A percentile compares a stretch with the other conserved stretches of the same genome.
These are phyloP conservation scores for Danio aesculapii DNA, from an alignment of 2,797 vertebrate species.

Conservation along the genomic window DNA sequence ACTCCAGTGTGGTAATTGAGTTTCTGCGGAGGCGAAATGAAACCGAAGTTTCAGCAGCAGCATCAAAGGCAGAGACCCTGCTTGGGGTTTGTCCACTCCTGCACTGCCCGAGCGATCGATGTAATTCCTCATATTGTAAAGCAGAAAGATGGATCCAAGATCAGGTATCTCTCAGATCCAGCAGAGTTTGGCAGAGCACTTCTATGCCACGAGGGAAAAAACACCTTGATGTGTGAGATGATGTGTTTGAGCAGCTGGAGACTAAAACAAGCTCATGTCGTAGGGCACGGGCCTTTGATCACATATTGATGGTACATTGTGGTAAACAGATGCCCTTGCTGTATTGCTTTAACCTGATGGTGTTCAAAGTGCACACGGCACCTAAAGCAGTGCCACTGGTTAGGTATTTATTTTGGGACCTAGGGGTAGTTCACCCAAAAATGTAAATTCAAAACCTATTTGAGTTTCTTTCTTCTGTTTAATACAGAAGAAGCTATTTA, in stretches of 20 bases:
- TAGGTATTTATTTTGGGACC: not conserved
- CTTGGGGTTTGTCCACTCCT: slow-evolving; percentile 46
- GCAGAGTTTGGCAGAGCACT: not conserved
- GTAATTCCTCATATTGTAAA: slow-evolving; percentile 23
- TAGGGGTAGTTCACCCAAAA: too few species aligned
- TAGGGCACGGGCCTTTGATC: slow-evolving; percentile 25
- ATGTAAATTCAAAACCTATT: too few species aligned
- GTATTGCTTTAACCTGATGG: not conserved
- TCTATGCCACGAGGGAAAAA: slow-evolving; percentile 10
- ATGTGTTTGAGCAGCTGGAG: slow-evolving; percentile 7
- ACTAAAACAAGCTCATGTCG: not conserved
- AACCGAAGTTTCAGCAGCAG: slow-evolving; percentile 42
- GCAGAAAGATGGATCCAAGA: slow-evolving; percentile 53
- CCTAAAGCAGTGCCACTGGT: not conserved
- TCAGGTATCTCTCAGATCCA: slow-evolving; percentile 32
- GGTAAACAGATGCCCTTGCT: slow-evolving; percentile 8
- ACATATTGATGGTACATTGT: slow-evolving; percentile 19
- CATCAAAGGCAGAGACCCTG: slow-evolving; percentile 51
- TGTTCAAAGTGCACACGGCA: not conserved
- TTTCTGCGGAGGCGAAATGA: slow-evolving; percentile 52
- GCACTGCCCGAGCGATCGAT: slow-evolving; percentile 55
- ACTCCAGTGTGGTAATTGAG: slow-evolving; percentile 57
- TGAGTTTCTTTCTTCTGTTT: too few species aligned
- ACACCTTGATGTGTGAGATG: slow-evolving; percentile 17
- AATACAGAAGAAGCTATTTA: too few species aligned